These are phyloP conservation scores for Syrmaticus mikado DNA, from an alignment of 2,113 vertebrate species.

Conservation along the genomic window DNA sequence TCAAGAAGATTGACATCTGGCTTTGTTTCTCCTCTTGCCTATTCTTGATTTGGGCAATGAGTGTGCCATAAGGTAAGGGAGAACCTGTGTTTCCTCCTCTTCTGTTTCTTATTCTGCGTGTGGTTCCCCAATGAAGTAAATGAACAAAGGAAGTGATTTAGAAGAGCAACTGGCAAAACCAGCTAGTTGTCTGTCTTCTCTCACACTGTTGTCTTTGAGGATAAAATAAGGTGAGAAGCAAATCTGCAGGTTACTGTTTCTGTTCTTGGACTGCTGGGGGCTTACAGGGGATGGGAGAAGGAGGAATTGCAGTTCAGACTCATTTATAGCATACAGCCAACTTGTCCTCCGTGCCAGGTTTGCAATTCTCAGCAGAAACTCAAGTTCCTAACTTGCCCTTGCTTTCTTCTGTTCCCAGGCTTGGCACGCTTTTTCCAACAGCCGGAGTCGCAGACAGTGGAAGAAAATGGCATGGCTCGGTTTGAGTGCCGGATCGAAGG, in stretches of 20 bases:
- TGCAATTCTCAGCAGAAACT: neutral
- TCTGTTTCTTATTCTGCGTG: neutral
- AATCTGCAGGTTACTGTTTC: neutral
- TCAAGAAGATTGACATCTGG: neutral
- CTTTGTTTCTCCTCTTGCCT: conserved; percentile 18
- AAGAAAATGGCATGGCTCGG: conserved; percentile 84
- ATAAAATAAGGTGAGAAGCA: neutral
- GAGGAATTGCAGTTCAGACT: neutral
- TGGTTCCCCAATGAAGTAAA: neutral
- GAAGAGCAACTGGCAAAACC: neutral
- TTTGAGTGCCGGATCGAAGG: conserved; percentile 92
- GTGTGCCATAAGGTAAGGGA: neutral
- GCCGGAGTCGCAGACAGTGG: conserved; percentile 85
- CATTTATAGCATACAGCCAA: neutral
- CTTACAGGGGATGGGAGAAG: neutral
- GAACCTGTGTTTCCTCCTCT: neutral
- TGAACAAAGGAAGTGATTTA: neutral
- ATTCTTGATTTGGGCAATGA: conserved; percentile 16
- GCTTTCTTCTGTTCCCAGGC: conserved; percentile 71
- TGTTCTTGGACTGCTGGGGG: neutral
- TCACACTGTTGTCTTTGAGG: neutral
- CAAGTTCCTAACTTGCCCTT: neutral
- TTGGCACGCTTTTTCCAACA: conserved; percentile 87
- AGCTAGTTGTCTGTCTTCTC: neutral
- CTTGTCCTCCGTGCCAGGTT: neutral